phyloP scores from a whole-genome alignment of 2,797 vertebrate genomes.

The Fringilla coelebs region DNA sequence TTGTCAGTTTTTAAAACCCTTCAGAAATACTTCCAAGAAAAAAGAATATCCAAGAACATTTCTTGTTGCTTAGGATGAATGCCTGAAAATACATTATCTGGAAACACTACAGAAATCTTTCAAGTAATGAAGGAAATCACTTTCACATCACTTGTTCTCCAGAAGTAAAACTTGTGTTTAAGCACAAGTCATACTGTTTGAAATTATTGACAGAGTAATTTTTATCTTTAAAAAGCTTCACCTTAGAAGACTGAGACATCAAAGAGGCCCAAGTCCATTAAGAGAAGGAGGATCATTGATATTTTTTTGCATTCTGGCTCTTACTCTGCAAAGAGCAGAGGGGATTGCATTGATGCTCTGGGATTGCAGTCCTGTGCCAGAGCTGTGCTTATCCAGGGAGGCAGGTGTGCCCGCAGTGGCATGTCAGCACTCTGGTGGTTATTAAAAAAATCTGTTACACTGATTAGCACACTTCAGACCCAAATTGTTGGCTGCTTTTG shows the following conservation, averaged over 20 bases:
- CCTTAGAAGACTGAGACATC: not conserved
- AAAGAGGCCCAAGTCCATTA: not conserved
- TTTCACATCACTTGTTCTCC: not conserved
- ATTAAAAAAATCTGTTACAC: not conserved
- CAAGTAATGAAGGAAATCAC: not conserved
- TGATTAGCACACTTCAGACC: not conserved
- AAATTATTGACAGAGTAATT: not conserved
- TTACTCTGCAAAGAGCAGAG: not conserved
- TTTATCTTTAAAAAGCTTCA: not conserved
- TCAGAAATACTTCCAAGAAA: not conserved
- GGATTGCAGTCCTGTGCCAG: not conserved
- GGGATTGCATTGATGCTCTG: accelerated
- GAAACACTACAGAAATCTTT: not conserved
- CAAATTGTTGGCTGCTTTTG: not conserved
- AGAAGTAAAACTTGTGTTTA: not conserved
- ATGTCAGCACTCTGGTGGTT: not conserved
- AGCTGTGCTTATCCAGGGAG: not conserved
- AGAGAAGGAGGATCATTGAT: not conserved
- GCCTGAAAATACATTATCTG: not conserved
- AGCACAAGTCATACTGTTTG: not conserved
- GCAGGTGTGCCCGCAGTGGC: not conserved
- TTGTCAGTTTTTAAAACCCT: not conserved
- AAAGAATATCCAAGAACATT: not conserved
- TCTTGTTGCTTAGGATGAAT: not conserved
- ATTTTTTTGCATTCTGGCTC: not conserved